Base-by-base conservation (phyloP, 2,888 invertebrate species). In the Monochamus alternatus region DNA sequence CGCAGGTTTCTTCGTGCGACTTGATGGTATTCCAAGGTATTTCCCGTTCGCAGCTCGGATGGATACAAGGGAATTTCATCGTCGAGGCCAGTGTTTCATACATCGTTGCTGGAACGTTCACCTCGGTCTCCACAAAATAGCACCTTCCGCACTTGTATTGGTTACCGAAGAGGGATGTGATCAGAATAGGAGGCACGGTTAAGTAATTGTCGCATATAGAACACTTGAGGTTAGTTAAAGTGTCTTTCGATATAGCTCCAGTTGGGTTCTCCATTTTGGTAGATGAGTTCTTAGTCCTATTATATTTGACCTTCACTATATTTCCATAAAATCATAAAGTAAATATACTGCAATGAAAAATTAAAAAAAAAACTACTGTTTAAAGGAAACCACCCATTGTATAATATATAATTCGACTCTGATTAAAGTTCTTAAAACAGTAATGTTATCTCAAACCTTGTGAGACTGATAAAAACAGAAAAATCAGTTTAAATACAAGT, bases 21-120 rank as follows among this genome's bases (percentile, higher is more conserved):
- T 68, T 30, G 10, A 64, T 22, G n/a, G 55, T 43, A 5, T 43
- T 58, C 74, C 74, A 74, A 14, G 59, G n/a, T 2, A 51, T 44
- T 47, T 74, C 38, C n/a, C 69, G 31, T 1, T 44, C 43, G 60
- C 74, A 74, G 43, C 52, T 30, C 3, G 31, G 14, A 44, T 64
- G 58, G 32, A 69, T 69, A 47, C 74, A 74, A 12, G 74, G 74
- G 51, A 74, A 74, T 10, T 12, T 43, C 47, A 60, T 12, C 5
- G 10, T 10, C 3, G 4, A n/a, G 7, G 60, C 59, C 8, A 69
- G 12, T 12, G 43, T 60, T 43, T 69, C 69, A n/a, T 30, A 69
- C 10, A 47, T 58, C 1, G 5, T 10, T 12, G 59, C 51, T 8
- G 59, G 43, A 8, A 60, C 30, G 14, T 32, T 31, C n/a, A 43